Base-by-base conservation (phyloP, 2,113 vertebrate genomes). In the Epinephelus cyanopodus region DNA sequence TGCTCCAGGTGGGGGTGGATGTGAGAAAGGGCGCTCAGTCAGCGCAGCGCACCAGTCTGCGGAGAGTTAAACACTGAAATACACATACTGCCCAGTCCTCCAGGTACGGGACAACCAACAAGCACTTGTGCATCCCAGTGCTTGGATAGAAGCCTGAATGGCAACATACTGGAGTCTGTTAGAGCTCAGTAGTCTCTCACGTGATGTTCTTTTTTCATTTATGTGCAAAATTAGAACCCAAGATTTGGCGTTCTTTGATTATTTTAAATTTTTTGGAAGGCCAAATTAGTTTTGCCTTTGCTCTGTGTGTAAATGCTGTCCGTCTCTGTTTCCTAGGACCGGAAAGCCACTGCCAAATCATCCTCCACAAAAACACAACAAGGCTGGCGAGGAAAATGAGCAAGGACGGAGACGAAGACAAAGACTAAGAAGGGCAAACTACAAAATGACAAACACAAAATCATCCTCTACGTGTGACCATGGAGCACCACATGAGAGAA, bases 61-160 rank as follows among this genome's bases (percentile, higher is more conserved):
- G 96, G 95, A 96, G 96, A 95, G 96, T 97, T 90, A 98, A 98
- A 87, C 97, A 99, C 95, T 99, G 97, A 99, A 94, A 93, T 89
- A 83, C 81, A 92, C 83, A 90, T 73, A 91, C 87, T 88, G n/a
- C 91, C 88, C 90, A 83, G 75, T 90, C 87, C 93, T 90, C 76
- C 89, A 95, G 95, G 94, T 96, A 96, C 47, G 87, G 91, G 90
- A 88, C 86, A 85, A 63, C 53, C 33, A 58, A 68, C 84, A 92
- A 92, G 90, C 88, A 93, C 85, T 79, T 57, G 76, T 83, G 86
- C 81, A 87, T 79, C 78, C 84, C 89, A 91, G 92, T 90, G 91
- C 90, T 93, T 92, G 86, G 76, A 86, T 18, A 67, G 47, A 81
- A 65, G 27, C 76, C 60, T 66, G 52, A 62, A 60, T 37, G 76